These are phyloP conservation scores for Mormoops blainvillei DNA, from an alignment of 2,113 vertebrate genomes.

Conservation along the genomic window DNA sequence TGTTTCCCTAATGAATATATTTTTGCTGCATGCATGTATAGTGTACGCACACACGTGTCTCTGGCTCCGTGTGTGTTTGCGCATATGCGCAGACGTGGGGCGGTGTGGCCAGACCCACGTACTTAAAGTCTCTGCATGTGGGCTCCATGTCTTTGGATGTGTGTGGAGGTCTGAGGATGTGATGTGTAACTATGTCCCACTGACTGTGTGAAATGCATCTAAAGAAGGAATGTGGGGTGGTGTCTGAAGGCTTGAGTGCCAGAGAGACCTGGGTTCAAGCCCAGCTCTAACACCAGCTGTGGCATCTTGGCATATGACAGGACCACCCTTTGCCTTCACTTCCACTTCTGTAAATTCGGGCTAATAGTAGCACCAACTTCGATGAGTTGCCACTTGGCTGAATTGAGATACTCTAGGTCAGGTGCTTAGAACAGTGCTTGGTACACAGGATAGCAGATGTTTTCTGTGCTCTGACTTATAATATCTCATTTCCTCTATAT, in stretches of 20 bases:
- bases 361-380: too few relatives aligned
- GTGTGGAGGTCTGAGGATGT: background rate
- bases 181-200: accelerated
- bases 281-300: background rate
- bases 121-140: background rate
- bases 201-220: background rate
- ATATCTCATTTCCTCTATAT: background rate
- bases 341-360: background rate
- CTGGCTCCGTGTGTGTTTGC: background rate
- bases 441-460: background rate
- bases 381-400: background rate
- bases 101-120: background rate
- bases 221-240: too few relatives aligned
- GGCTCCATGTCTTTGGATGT: background rate
- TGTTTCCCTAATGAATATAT: background rate
- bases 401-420: background rate
- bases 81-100: too few relatives aligned
- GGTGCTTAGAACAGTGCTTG: background rate
- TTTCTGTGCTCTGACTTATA: background rate
- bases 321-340: background rate
- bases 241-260: background rate
- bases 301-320: background rate
- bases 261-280: background rate
- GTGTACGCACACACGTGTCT: accelerated
- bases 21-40: background rate